Percentiles rank a stretch among this genome's conserved stretches.
Conservation (phyloP, 1,140 invertebrate species). For the Apis florea region DNA sequence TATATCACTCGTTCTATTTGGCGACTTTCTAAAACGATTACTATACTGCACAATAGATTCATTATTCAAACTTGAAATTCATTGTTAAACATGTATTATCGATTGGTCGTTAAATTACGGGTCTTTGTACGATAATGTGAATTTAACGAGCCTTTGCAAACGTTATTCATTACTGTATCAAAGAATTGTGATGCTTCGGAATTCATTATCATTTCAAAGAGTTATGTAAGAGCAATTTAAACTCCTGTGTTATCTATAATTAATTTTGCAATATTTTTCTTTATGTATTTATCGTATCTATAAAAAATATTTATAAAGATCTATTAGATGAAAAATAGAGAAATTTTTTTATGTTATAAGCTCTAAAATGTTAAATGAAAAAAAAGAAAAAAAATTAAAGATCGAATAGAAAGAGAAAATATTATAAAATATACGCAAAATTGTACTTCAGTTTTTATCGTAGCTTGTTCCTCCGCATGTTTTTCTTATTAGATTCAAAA, state of each 20-base stretch:
- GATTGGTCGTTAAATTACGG: conserved; percentile 39
- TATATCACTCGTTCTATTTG: not conserved
- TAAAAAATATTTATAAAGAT: not conserved
- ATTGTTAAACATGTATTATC: conserved; percentile 66
- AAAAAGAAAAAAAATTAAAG: not conserved
- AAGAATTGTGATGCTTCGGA: not conserved
- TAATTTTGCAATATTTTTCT: not conserved
- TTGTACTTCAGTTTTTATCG: not conserved
- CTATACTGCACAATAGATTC: conserved; percentile 39
- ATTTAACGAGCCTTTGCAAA: conserved; percentile 7
- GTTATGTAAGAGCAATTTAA: not conserved
- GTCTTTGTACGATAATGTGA: not conserved
- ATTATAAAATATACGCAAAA: too few relatives aligned
- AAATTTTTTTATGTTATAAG: not conserved
- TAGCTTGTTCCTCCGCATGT: not conserved
- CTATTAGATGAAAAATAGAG: not conserved
- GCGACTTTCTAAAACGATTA: not conserved
- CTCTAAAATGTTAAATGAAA: not conserved
- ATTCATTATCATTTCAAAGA: conserved; percentile 42
- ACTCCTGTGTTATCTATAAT: conserved; percentile 17
- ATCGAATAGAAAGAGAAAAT: not conserved
- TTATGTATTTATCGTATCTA: too few relatives aligned
- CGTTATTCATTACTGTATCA: conserved; percentile 9
- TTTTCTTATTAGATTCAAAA: not conserved
- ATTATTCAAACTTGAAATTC: conserved; percentile 65